These are phyloP conservation scores for Chloropsis hardwickii DNA, from an alignment of 2,113 vertebrate genomes.

Conservation along the genomic window DNA sequence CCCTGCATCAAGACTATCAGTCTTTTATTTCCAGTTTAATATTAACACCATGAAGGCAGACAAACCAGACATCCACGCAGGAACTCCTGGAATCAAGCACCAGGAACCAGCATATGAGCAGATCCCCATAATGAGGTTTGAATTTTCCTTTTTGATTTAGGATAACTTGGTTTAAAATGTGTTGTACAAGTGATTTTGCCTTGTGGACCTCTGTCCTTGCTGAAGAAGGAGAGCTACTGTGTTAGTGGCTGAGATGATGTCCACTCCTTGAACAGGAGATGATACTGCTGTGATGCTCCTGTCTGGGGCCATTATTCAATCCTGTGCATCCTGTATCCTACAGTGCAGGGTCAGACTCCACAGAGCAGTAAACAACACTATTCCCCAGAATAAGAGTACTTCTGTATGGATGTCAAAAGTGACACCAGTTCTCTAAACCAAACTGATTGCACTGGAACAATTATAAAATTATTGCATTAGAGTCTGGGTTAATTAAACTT, in stretches of 20 bases:
- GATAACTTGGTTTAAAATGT: not conserved
- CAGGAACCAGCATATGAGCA: not conserved
- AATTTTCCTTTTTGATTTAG: not conserved
- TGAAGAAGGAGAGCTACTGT: not conserved
- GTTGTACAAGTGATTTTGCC: not conserved
- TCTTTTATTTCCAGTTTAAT: conserved; percentile 52
- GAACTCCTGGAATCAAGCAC: not conserved
- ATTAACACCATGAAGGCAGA: not conserved
- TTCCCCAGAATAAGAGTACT: not conserved
- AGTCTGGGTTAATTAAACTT: conserved; percentile 22
- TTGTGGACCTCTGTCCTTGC: not conserved
- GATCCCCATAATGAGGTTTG: not conserved
- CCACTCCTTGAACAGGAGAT: not conserved
- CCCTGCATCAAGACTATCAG: not conserved
- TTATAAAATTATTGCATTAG: not conserved
- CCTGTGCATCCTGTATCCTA: not conserved
- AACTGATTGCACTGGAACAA: not conserved
- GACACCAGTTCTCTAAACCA: not conserved
- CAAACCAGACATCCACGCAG: not conserved
- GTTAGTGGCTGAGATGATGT: not conserved
- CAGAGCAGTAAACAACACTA: not conserved
- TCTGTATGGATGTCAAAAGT: not conserved
- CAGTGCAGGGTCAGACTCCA: not conserved
- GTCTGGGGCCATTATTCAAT: not conserved
- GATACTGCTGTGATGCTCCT: not conserved